Percentiles rank a stretch among this genome's conserved stretches.
Evolutionary conservation across 1,140 invertebrate genomes (phyloP).

Genomic region (Tetranychus urticae): DNA sequence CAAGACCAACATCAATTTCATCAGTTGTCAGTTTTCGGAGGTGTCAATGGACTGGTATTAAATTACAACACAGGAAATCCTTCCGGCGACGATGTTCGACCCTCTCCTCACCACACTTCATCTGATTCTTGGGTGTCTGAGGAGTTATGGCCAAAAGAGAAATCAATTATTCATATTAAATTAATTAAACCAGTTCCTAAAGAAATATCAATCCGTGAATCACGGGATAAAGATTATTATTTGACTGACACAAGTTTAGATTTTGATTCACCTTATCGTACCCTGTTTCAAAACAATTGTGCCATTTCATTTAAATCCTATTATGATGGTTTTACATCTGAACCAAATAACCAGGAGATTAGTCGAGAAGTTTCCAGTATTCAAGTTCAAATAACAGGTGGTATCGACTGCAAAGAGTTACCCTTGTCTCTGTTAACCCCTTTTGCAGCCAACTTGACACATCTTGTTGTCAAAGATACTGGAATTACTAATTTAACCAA

Average conservation of each 20-base stretch:
- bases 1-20: too few species aligned
- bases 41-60: too few species aligned
- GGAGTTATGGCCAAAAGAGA: slow-evolving; percentile 3
- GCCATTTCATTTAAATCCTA: slow-evolving; percentile 1
- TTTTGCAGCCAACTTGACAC: slow-evolving; percentile 1
- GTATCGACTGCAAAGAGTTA: neutral
- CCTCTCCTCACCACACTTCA: neutral
- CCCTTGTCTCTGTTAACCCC: neutral
- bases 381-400: slow-evolving; percentile 3
- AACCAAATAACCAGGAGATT: neutral
- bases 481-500: neutral
- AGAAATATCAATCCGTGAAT: neutral
- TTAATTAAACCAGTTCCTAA: neutral
- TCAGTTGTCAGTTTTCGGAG: too few species aligned
- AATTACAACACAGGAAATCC: too few species aligned
- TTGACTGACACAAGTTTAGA: slow-evolving; percentile 1
- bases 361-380: neutral
- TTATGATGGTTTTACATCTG: neutral
- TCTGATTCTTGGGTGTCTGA: slow-evolving; percentile 1
- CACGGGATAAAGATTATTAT: neutral
- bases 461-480: slow-evolving; percentile 5
- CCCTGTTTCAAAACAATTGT: neutral
- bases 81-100: neutral
- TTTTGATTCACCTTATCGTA: slow-evolving; percentile 4
- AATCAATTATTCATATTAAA: slow-evolving; percentile 2